Evolutionary conservation across 2,113 vertebrate genomes (phyloP).

Genomic region (Dipodomys ordii): DNA sequence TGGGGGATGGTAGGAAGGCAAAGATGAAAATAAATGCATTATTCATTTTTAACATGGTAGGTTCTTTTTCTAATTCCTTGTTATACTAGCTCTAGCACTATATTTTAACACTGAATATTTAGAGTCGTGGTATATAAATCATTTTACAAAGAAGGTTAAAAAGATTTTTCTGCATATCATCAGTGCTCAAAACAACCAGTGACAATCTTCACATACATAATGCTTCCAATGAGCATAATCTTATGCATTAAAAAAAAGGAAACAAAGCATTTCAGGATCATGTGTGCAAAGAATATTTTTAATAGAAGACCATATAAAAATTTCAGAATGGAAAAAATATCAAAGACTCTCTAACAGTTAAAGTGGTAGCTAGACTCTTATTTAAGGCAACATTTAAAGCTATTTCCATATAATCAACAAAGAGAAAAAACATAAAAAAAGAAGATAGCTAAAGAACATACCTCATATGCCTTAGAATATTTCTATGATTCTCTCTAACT

Average conservation of each 20-base stretch:
- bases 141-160: constrained; percentile 66
- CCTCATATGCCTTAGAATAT: background rate
- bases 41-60: constrained; percentile 70
- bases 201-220: constrained; percentile 70
- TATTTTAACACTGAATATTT: constrained; percentile 70
- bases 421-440: constrained; percentile 50
- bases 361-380: constrained; percentile 17
- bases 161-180: constrained; percentile 63
- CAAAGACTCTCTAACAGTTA: constrained; percentile 44
- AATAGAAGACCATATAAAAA: constrained; percentile 39
- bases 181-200: constrained; percentile 68
- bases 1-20: background rate
- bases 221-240: constrained; percentile 62
- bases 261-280: constrained; percentile 63
- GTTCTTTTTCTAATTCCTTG: constrained; percentile 59
- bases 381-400: constrained; percentile 36
- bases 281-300: constrained; percentile 43
- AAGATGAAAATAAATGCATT: constrained; percentile 72
- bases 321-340: constrained; percentile 58
- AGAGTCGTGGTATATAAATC: constrained; percentile 53
- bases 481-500: constrained; percentile 24
- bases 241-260: constrained; percentile 51
- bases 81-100: constrained; percentile 58
- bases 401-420: constrained; percentile 16
- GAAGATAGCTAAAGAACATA: constrained; percentile 37